Base-by-base conservation (phyloP, 2,113 vertebrate genomes). In the Leptosomus discolor region DNA sequence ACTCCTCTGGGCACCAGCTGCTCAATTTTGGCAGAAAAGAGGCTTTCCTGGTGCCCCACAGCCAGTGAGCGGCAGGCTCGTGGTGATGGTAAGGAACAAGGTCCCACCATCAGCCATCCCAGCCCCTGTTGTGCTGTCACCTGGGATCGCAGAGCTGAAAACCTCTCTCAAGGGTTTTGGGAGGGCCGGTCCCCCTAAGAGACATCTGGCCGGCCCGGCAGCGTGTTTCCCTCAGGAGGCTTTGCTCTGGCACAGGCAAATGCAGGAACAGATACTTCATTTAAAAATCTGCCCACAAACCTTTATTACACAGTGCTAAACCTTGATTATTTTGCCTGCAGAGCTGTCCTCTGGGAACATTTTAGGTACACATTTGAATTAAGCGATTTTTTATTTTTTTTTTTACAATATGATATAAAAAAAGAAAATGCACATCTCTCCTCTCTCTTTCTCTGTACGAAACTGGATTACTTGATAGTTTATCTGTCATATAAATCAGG, bases 401-500 rank as follows among this genome's bases (percentile, higher is more conserved):
- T 93, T 94, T 95, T 91, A 96, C 93, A 94, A 67, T 94, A 92
- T 37, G 6, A 63, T 92, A 94, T 94, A 94, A 92, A 93, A 78
- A 94, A 81, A n/a, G 79, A 30, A 92, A 97, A 94, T 91, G 70
- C 92, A 80, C 58, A 0, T 93, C 81, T 88, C 70, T 92, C 34
- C 71, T 94, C 78, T 95, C 77, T 91, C 78, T 81, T 90, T 86
- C 94, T 92, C 85, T 86, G 56, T 93, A 91, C 4, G 1, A 84
- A 97, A 86, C 92, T 91, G 92, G 95, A 89, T 94, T 88, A 92
- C 92, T 43, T 95, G 94, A 96, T 97, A 97, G 95, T 96, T 97
- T 98, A 95, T 97, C 95, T 97, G 96, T 97, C 97, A 96, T 77
- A 97, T 97, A 97, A 97, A 98, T 98, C 97, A 97, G 94, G 95